phyloP scores from a whole-genome alignment of 2,797 vertebrate species.

The Coluber constrictor region DNA sequence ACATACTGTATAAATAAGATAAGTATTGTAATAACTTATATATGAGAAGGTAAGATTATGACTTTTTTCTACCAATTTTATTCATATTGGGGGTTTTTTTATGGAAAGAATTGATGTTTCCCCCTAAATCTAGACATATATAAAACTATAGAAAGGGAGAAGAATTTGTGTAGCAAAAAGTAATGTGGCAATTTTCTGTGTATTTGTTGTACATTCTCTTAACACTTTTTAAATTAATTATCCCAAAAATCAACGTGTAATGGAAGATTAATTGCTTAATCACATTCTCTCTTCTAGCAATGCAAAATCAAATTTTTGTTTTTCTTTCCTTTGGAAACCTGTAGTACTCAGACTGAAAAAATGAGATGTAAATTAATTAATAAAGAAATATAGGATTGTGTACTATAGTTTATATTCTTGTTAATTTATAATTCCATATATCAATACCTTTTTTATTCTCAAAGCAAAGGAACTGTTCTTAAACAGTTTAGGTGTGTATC shows the following conservation, averaged over 20 bases:
- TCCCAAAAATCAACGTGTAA: background rate
- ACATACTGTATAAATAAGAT: background rate
- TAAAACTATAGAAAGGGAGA: background rate
- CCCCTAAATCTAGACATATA: background rate
- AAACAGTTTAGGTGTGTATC: background rate
- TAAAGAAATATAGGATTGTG: background rate
- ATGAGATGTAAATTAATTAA: background rate
- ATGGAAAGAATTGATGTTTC: background rate
- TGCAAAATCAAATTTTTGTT: background rate
- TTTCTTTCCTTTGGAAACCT: background rate
- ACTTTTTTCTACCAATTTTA: background rate
- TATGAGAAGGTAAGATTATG: background rate
- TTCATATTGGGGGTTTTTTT: background rate
- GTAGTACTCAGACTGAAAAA: background rate
- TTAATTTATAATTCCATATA: background rate
- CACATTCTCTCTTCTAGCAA: background rate
- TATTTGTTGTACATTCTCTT: background rate
- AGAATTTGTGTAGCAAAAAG: background rate
- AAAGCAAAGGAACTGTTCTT: background rate
- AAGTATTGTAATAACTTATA: background rate
- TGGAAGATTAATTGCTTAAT: background rate
- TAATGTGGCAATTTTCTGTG: background rate
- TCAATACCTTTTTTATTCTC: background rate
- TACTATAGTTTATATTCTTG: background rate
- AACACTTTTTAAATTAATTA: background rate